Conservation (phyloP, 2,797 vertebrate genomes). For the Melanotaenia pygmaea region DNA sequence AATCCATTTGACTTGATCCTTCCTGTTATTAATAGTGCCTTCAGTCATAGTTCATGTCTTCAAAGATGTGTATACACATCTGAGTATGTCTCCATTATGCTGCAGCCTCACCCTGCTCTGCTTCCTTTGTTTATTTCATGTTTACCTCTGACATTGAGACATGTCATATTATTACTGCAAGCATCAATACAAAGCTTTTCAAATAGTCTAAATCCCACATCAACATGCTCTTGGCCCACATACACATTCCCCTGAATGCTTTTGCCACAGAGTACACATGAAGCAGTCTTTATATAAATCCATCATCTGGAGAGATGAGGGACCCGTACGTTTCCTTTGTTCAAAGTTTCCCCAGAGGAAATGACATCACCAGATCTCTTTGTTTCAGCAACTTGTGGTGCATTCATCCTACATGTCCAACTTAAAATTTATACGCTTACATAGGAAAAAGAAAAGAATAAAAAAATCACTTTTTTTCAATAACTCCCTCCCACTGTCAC, state of each 20-base stretch:
- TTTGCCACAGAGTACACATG: conserved; percentile 23
- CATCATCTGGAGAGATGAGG: conserved; percentile 46
- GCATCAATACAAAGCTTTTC: conserved; percentile 35
- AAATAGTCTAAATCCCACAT: conserved; percentile 45
- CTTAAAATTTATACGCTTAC: conserved; percentile 65
- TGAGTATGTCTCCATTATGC: not conserved
- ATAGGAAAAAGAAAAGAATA: conserved; percentile 7
- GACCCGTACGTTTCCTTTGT: conserved; percentile 61
- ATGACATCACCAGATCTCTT: conserved; percentile 65
- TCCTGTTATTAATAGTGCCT: not conserved
- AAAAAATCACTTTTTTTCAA: conserved; percentile 42
- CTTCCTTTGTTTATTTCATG: conserved; percentile 15
- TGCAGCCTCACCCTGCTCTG: not conserved
- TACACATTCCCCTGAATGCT: conserved; percentile 26
- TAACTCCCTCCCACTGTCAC: conserved; percentile 54
- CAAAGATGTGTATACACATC: not conserved
- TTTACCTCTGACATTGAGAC: conserved; percentile 28
- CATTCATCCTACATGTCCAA: conserved; percentile 40
- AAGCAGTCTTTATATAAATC: conserved; percentile 51
- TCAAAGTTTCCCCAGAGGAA: conserved; percentile 58
- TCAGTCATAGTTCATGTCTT: not conserved
- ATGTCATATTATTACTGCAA: conserved; percentile 7
- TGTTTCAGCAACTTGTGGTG: conserved; percentile 41
- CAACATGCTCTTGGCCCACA: conserved; percentile 25
- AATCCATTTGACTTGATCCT: not conserved